phyloP scores from a whole-genome alignment of 2,113 vertebrate species.

The Chaetodon auriga region DNA sequence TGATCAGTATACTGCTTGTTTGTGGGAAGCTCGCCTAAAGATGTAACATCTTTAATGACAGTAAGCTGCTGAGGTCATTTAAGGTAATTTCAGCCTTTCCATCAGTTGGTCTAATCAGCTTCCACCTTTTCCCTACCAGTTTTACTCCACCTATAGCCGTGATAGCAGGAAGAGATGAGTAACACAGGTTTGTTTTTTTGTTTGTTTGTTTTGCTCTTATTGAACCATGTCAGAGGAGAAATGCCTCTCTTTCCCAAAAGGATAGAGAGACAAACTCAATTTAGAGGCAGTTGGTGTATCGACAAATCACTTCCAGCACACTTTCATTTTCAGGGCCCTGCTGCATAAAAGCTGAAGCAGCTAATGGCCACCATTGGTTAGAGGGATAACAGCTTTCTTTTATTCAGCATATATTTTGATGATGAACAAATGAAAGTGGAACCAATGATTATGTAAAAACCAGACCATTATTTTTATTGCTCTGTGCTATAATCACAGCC shows the following conservation, averaged over 20 bases:
- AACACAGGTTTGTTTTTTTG: too few species aligned
- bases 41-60: conserved; percentile 3
- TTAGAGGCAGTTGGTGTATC: conserved; percentile 48
- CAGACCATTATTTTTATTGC: conserved; percentile 3
- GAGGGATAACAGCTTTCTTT: conserved; percentile 41
- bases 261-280: conserved; percentile 65
- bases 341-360: conserved; percentile 16
- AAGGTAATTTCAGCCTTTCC: conserved; percentile 3
- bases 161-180: conserved; percentile 14
- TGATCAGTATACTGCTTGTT: conserved; percentile 31
- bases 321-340: conserved; percentile 36
- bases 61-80: background rate
- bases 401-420: conserved; percentile 33
- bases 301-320: conserved; percentile 48
- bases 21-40: conserved; percentile 1
- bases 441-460: conserved; percentile 8
- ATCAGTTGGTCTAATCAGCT: conserved; percentile 4
- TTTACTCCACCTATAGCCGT: conserved; percentile 1
- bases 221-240: conserved; percentile 50
- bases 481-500: background rate
- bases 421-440: conserved; percentile 38
- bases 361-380: conserved; percentile 33
- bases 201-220: conserved; percentile 54
- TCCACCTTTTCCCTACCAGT: background rate
- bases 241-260: conserved; percentile 46